Evolutionary conservation across 2,888 invertebrate genomes (phyloP), one percentile per base, ranked within the genome.

Genomic region (Ochropleura leucogaster): DNA sequence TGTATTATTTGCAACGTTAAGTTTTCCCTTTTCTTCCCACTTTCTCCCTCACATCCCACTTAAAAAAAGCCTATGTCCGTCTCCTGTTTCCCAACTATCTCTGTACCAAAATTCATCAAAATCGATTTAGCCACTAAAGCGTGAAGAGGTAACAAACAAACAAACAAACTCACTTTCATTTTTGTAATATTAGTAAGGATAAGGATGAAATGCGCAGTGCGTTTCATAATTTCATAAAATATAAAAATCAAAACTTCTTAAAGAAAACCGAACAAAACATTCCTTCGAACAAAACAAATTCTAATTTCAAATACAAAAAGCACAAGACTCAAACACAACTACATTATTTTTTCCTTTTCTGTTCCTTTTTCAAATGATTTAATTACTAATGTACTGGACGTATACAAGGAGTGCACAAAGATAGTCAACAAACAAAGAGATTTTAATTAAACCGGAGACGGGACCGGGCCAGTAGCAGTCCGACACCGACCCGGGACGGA

Each of bases 391-490:
- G 81, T 86, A 87, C 79, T 81, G 79, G 80, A 71, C 72, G 76
- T 81, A 73, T 72, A 80, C 80, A 83, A 73, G 73, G 64, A 72
- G 60, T 79, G 68, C 76, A 84, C 83, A 87, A 86, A 86, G 87
- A 87, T 78, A 85, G 85, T 75, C 77, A 20, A 75, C 80, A 83
- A 82, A 88, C 87, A 87, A 87, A 88, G 87, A 86, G 87, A 74
- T 82, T 85, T 87, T 87, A 87, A 87, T 87, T 87, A 88, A 87
- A 87, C 82, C 73, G 63, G 68, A 75, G 74, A 68, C 72, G 68
- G 74, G 78, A 65, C 77, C 44, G 20, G 59, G 20, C 66, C 68
- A 72, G 73, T 81, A 30, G 53, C 65, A 42, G 74, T 47, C 73
- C 78, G 69, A 67, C 51, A 44, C 47, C 76, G 72, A 85, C 84